phyloP scores from a whole-genome alignment of 2,888 invertebrate species.

The Liodrosophila aerea region DNA sequence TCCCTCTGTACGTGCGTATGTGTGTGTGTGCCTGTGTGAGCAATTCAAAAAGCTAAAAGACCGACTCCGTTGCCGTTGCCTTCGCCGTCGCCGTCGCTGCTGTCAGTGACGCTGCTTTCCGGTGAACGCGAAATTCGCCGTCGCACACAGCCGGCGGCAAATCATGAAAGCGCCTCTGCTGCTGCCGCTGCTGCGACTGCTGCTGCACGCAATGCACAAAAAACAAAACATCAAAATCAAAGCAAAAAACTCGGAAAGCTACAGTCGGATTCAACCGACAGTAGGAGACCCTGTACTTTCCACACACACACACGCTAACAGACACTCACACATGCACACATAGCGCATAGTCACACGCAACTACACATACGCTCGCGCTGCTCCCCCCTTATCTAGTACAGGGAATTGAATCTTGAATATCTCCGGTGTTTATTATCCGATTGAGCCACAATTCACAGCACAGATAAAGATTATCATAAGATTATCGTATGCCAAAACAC shows the following conservation, averaged over 20 bases:
- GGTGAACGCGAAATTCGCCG: constrained; percentile 60
- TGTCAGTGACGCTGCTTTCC: constrained; percentile 60
- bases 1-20: constrained; percentile 4
- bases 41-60: constrained; percentile 58
- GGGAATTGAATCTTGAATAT: no score
- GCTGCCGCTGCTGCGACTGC: constrained; percentile 6
- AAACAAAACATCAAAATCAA: constrained; percentile 19
- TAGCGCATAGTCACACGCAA: no score
- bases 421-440: no score
- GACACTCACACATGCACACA: no score
- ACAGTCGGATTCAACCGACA: constrained; percentile 5
- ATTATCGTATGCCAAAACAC: no score
- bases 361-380: no score
- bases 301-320: no score
- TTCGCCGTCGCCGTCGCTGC: constrained; percentile 28
- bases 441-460: no score
- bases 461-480: no score
- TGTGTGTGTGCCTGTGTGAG: constrained; percentile 14
- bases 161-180: constrained; percentile 67
- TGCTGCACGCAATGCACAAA: constrained; percentile 32
- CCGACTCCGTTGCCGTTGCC: constrained; percentile 28
- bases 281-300: no score
- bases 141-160: constrained; percentile 71
- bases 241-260: constrained; percentile 10
- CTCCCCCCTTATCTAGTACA: no score